Conservation (phyloP, 2,888 invertebrate genomes). For the Horisme vitalbata region DNA sequence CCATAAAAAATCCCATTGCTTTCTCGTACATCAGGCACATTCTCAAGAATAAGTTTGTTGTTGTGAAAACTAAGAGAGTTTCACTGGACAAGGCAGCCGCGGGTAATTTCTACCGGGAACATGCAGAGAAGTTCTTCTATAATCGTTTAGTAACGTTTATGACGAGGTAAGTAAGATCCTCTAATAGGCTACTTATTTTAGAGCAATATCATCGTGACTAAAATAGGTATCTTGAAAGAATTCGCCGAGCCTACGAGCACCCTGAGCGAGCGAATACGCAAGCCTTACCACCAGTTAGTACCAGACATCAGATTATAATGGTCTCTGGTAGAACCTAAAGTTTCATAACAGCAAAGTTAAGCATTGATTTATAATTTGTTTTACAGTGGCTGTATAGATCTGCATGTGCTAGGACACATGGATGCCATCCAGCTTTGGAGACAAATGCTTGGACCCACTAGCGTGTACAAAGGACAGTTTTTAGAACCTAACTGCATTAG, state of each 20-base stretch:
- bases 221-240: conserved; percentile 4
- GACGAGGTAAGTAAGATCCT: conserved; percentile 82
- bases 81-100: conserved; percentile 85
- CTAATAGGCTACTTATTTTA: not conserved
- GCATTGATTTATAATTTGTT: conserved; percentile 2
- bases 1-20: conserved; percentile 89
- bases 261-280: too few species aligned
- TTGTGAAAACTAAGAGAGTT: conserved; percentile 87
- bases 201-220: conserved; percentile 4
- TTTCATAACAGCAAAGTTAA: too few species aligned
- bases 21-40: conserved; percentile 86
- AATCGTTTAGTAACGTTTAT: conserved; percentile 91
- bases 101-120: conserved; percentile 91
- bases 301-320: too few species aligned
- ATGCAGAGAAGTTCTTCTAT: conserved; percentile 91
- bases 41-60: conserved; percentile 87
- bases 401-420: conserved; percentile 89
- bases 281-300: too few species aligned
- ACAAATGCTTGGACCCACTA: conserved; percentile 93
- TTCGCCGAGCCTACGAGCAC: too few species aligned
- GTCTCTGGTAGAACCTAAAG: too few species aligned
- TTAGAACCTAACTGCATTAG: conserved; percentile 90
- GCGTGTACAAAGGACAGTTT: conserved; percentile 91
- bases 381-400: conserved; percentile 92
- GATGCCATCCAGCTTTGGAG: conserved; percentile 93